Conservation (phyloP, 2,888 invertebrate species). For the Lepidonotus clava region DNA sequence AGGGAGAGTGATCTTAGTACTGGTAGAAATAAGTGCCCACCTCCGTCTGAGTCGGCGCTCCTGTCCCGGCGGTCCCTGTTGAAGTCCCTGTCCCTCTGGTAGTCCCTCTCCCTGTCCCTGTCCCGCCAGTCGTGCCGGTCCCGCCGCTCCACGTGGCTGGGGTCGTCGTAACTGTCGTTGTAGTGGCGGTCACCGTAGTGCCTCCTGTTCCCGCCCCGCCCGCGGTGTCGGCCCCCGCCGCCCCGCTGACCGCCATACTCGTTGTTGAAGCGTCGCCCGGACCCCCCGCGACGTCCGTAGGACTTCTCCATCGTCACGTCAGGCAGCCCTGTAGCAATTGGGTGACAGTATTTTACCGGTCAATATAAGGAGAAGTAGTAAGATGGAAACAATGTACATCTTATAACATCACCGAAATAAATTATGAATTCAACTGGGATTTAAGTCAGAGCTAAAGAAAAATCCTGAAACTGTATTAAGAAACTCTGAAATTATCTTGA, state of each 20-base stretch:
- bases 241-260: background rate
- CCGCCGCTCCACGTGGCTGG: background rate
- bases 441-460: no score
- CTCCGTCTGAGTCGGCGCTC: background rate
- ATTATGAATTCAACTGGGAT: no score
- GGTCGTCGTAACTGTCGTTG: slow-evolving; percentile 10
- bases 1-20: no score
- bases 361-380: no score
- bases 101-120: background rate
- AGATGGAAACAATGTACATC: no score
- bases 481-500: no score
- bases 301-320: slow-evolving; percentile 37
- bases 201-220: background rate
- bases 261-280: slow-evolving; percentile 6
- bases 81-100: background rate
- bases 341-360: no score
- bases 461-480: no score
- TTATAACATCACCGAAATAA: no score
- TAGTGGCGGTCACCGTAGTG: slow-evolving; percentile 31
- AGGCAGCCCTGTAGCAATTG: no score
- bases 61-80: no score
- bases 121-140: slow-evolving; percentile 11
- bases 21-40: background rate
- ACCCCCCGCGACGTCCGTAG: slow-evolving; percentile 39
- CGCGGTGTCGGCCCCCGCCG: background rate